Evolutionary conservation across 2,113 vertebrate genomes (phyloP).

Genomic region (Merops nubicus): DNA sequence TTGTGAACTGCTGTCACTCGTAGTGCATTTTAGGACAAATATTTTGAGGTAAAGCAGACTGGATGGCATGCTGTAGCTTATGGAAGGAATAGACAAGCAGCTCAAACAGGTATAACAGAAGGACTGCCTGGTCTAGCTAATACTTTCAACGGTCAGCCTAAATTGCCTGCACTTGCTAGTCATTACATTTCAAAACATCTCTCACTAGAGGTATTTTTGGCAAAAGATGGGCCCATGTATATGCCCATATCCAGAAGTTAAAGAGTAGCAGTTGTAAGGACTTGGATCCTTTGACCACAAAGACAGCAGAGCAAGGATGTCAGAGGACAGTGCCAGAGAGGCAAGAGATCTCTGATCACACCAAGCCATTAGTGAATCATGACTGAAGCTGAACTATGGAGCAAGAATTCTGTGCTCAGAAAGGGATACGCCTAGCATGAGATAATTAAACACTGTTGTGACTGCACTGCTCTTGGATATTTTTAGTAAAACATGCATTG

Average conservation of each 20-base stretch:
- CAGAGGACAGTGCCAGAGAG: background rate
- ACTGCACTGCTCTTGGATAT: background rate
- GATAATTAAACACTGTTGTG: background rate
- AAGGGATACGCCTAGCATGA: background rate
- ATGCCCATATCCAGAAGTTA: background rate
- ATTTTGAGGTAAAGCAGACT: background rate
- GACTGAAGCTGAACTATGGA: background rate
- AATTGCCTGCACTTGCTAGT: background rate
- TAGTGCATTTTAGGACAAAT: background rate
- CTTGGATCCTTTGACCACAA: background rate
- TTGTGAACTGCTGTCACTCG: background rate
- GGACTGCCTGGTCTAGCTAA: background rate
- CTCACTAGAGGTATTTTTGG: background rate
- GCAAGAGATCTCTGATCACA: background rate
- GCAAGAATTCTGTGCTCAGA: background rate
- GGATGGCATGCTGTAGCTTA: accelerated
- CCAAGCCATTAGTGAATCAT: accelerated
- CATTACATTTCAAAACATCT: background rate
- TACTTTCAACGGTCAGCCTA: background rate
- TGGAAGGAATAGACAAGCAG: accelerated
- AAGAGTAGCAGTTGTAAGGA: background rate
- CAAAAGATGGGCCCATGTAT: background rate
- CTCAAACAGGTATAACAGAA: background rate
- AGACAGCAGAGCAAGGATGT: background rate
- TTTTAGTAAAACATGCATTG: background rate